phyloP scores from a whole-genome alignment of 2,888 invertebrate species.

The Drosophila hamatofila region DNA sequence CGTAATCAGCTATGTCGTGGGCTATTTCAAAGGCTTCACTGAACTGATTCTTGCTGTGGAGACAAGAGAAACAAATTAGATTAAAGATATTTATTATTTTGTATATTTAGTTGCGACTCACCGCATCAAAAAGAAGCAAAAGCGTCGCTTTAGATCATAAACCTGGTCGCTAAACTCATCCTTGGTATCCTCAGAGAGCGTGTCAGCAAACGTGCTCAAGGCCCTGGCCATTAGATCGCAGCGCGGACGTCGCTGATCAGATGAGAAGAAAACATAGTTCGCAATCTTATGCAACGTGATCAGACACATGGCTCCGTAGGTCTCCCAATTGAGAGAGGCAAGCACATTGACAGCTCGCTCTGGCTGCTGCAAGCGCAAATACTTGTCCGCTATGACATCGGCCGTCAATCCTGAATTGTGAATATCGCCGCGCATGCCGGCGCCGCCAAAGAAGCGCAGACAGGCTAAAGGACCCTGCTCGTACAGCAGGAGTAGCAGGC shows the following conservation, averaged over 20 bases:
- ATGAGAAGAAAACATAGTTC: conserved; percentile 86
- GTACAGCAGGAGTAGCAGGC: conserved; percentile 87
- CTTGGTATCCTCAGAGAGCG: conserved; percentile 89
- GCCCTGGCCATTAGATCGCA: conserved; percentile 90
- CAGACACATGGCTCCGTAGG: conserved; percentile 90
- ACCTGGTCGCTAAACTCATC: conserved; percentile 92
- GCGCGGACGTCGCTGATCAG: conserved; percentile 79
- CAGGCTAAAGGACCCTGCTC: conserved; percentile 88
- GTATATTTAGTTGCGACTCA: conserved; percentile 73
- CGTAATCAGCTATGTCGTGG: conserved; percentile 93
- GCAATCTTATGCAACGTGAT: conserved; percentile 90
- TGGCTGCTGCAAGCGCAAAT: conserved; percentile 88
- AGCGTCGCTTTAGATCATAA: conserved; percentile 92
- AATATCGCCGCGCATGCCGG: conserved; percentile 85
- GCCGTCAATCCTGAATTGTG: conserved; percentile 87
- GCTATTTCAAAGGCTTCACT: conserved; percentile 94
- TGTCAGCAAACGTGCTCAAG: conserved; percentile 91
- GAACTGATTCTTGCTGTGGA: conserved; percentile 88
- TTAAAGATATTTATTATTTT: background rate
- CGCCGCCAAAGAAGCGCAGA: conserved; percentile 86
- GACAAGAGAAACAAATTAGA: no score
- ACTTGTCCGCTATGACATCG: conserved; percentile 88
- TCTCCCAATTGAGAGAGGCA: conserved; percentile 91
- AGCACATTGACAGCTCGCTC: conserved; percentile 90
- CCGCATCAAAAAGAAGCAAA: conserved; percentile 94